Evolutionary conservation across 2,888 invertebrate species (phyloP), one percentile per base, ranked within the genome.

Genomic region (Drosophila limbata): DNA sequence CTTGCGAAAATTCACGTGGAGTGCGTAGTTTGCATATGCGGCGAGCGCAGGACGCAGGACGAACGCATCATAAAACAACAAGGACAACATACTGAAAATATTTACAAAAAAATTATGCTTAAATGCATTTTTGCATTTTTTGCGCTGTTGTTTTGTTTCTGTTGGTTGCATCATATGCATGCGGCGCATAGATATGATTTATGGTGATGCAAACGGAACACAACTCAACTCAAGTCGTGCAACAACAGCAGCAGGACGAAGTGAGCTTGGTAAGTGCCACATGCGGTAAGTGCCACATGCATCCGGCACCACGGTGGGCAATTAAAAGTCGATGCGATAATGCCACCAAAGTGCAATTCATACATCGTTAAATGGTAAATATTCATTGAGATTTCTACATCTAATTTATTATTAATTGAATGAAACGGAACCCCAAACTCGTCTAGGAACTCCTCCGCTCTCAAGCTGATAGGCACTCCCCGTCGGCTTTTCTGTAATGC

Each of bases 391-490:
- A 90, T 88, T 88, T 80, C 79, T 77, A 72, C 67, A 66, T 73
- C 77, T 83, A 89, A 90, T 89, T 83, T 81, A 84, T 81, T 85
- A 81, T 89, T 89, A 89, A 86, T 83, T 84, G 76, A 91, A 87
- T 83, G 69, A 66, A 73, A 70, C 63, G 71, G 56, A 62, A 68
- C 52, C 21, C 72, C 40, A 62, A 68, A 48, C 17, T 59, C 37
- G 31, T 9, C 31, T 10, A 33, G 19, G n/a, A 44, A 45, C 47
- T 31, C 37, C 57, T n/a, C 35, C 57, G 4, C 52, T 19, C 56
- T 40, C 35, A n/a, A 21, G 25, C 21, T 8, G 44, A 44, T 21
- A 44, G 44, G 21, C 44, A 17, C 6, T 19, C 17, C n/a, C 42
- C 44, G 19, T 50, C 19, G 48, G 48, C 59, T 39, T 39, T 17